Base-by-base conservation (phyloP, 2,113 vertebrate genomes). In the Philantomba maxwellii region DNA sequence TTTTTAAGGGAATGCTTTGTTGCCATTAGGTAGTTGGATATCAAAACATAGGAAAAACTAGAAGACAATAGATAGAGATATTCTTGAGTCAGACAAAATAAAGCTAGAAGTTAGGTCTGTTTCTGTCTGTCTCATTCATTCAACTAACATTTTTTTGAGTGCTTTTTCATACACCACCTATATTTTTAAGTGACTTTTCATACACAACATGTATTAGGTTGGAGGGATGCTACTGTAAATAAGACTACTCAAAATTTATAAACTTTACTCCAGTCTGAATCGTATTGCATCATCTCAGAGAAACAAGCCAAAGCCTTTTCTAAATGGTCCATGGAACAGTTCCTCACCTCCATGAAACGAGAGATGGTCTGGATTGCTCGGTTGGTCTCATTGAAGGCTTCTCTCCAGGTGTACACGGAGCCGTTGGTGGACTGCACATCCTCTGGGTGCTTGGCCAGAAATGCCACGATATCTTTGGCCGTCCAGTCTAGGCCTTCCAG, bases 351-450 rank as follows among this genome's bases (percentile, higher is more conserved):
- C 99, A 99, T 99, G 98, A 99, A 99, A 87, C 98, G 99, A 4
- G 99, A 99, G 93, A 99, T 99, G 93, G 99, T 99, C 98, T 98
- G 98, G 97, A 99, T 98, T 91, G 99, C 99, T 53, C 98, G 98
- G 98, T 99, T 99, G 0, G 99, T 99, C 98, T 99, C 99, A 23
- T 99, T 99, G 98, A 99, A 99, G 83, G 99, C 99, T 0, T 99
- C 99, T 97, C 99, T 98, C 99, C 99, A 99, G 78, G 99, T 99
- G 82, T 99, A 98, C n/a, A 95, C 58, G 0, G 98, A 98, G 78
- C 98, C 98, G 60, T 98, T 98, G 2, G 92, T 64, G 3, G 97
- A 94, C 28, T 95, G 98, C 0, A 90, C 94, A 77, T 99, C 98
- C 25, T 99, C 99, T 0, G 98, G 98, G 66, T 98, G 81, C 96